phyloP scores from a whole-genome alignment of 2,888 invertebrate genomes.

The Ypsolopha sequella region DNA sequence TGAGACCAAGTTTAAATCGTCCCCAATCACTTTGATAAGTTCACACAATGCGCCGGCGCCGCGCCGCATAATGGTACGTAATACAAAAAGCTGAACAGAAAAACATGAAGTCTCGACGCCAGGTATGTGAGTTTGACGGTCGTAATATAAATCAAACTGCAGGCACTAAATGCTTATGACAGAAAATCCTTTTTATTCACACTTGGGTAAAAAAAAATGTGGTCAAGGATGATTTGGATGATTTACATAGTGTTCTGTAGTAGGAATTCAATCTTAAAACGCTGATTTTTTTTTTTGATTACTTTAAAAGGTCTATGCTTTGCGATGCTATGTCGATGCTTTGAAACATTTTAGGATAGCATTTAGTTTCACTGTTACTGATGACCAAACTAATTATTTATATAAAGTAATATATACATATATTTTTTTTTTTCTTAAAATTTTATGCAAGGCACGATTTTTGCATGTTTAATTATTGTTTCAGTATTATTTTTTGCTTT shows the following conservation, averaged over 20 bases:
- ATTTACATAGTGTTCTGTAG: background rate
- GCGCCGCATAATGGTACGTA: background rate
- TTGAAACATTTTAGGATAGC: constrained; percentile 18
- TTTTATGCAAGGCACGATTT: too few relatives aligned
- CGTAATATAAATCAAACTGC: constrained; percentile 53
- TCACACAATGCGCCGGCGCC: background rate
- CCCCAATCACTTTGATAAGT: constrained; percentile 44
- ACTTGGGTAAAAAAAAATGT: constrained; percentile 31
- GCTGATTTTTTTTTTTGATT: too few relatives aligned
- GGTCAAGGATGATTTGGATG: background rate
- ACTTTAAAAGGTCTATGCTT: background rate
- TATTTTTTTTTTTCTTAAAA: too few relatives aligned
- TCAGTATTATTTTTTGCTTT: too few relatives aligned
- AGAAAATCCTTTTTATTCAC: constrained; percentile 62
- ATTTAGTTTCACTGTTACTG: too few relatives aligned
- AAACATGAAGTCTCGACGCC: constrained; percentile 15
- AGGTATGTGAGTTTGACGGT: constrained; percentile 29
- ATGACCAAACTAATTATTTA: too few relatives aligned
- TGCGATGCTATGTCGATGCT: background rate
- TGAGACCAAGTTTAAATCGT: constrained; percentile 23
- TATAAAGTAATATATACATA: too few relatives aligned
- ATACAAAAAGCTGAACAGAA: background rate
- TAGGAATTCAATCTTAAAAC: background rate
- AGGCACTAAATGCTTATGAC: constrained; percentile 55
- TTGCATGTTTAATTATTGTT: too few relatives aligned